phyloP scores from a whole-genome alignment of 2,888 invertebrate genomes.

The Eupithecia exiguata region DNA sequence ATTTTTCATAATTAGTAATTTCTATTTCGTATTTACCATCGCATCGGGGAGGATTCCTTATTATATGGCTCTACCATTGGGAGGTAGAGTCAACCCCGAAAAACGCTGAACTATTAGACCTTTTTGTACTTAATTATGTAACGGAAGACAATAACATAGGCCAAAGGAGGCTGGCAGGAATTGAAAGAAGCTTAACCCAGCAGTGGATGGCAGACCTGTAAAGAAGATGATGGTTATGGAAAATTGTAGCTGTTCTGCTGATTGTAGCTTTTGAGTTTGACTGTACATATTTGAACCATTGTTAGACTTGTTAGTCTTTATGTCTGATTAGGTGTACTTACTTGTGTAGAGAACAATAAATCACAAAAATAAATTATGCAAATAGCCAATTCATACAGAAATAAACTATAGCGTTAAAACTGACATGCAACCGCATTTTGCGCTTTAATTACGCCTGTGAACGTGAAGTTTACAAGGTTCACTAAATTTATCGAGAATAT shows the following conservation, averaged over 20 bases:
- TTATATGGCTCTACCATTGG: neutral
- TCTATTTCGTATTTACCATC: neutral
- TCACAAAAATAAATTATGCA: neutral
- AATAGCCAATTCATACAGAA: neutral
- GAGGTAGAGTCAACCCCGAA: neutral
- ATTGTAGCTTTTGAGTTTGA: no score
- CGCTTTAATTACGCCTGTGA: constrained; percentile 15
- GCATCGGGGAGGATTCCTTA: no score
- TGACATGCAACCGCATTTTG: constrained; percentile 17
- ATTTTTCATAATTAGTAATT: neutral
- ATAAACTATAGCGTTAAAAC: neutral
- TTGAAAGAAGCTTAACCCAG: no score
- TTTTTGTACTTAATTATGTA: neutral
- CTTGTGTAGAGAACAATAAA: neutral
- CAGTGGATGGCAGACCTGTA: no score
- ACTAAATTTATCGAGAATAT: constrained; percentile 11
- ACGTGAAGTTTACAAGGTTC: constrained; percentile 17
- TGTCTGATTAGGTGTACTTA: no score
- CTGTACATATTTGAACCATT: no score
- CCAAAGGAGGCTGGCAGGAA: no score
- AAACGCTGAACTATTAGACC: neutral
- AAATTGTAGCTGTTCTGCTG: no score
- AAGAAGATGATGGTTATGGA: no score
- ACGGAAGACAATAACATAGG: no score
- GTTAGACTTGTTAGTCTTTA: no score